Conservation (phyloP, 2,888 invertebrate species). For the Boloria selene region DNA sequence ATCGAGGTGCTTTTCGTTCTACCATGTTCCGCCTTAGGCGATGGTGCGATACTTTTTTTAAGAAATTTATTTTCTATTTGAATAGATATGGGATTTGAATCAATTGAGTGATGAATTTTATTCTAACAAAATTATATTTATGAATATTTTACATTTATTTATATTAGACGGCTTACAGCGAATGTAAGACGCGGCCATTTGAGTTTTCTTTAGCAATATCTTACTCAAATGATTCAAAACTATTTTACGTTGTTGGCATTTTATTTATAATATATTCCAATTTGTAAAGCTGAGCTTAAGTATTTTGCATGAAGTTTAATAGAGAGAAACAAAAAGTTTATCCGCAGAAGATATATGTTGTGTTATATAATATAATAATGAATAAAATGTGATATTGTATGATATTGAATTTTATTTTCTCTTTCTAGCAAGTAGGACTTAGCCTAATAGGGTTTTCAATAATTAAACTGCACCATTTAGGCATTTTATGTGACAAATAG, state of each 20-base stretch:
- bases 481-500: no score
- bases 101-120: slow-evolving; percentile 24
- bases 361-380: slow-evolving; percentile 73
- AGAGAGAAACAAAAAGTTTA: slow-evolving; percentile 60
- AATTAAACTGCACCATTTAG: slow-evolving; percentile 1
- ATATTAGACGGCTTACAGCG: not conserved
- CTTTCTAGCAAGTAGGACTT: slow-evolving; percentile 10
- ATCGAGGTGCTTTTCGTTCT: slow-evolving; percentile 68
- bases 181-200: not conserved
- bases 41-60: slow-evolving; percentile 67
- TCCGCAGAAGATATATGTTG: slow-evolving; percentile 76
- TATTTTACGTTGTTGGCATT: slow-evolving; percentile 70
- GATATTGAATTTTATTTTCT: slow-evolving; percentile 46
- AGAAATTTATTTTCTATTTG: slow-evolving; percentile 49
- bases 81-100: slow-evolving; percentile 37
- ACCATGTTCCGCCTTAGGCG: slow-evolving; percentile 47
- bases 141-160: slow-evolving; percentile 20
- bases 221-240: slow-evolving; percentile 38
- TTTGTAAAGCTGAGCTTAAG: slow-evolving; percentile 66
- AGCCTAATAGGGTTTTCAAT: not conserved
- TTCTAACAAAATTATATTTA: slow-evolving; percentile 16
- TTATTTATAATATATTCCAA: slow-evolving; percentile 73
- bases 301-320: slow-evolving; percentile 58
- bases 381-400: slow-evolving; percentile 79
- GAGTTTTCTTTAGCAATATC: not conserved